Conservation (phyloP, 2,888 invertebrate genomes). For the Panopea generosa region DNA sequence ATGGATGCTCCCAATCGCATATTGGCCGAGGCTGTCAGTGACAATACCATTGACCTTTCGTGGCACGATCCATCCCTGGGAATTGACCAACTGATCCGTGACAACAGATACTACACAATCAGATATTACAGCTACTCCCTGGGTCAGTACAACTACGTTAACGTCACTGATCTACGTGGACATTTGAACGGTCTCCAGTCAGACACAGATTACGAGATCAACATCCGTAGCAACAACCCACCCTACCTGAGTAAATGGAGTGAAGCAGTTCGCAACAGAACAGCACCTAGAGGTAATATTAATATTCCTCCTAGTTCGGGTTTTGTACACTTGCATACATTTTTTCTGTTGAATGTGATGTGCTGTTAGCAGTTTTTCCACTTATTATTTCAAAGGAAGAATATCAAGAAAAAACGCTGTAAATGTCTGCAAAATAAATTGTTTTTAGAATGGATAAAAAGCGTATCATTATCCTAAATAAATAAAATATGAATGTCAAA, state of each 20-base stretch:
- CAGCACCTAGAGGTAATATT: slow-evolving; percentile 26
- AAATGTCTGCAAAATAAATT: no score
- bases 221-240: slow-evolving; percentile 54
- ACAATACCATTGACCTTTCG: slow-evolving; percentile 25
- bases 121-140: slow-evolving; percentile 48
- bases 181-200: slow-evolving; percentile 27
- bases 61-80: slow-evolving; percentile 54
- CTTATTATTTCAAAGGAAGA: no score
- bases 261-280: slow-evolving; percentile 29
- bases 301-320: no score
- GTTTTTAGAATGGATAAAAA: no score
- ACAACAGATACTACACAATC: slow-evolving; percentile 54
- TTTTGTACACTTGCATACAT: no score
- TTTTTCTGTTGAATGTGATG: no score
- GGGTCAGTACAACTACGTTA: slow-evolving; percentile 53
- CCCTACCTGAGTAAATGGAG: slow-evolving; percentile 62
- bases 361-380: no score
- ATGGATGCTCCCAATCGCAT: slow-evolving; percentile 42
- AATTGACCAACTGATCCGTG: slow-evolving; percentile 51
- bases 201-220: slow-evolving; percentile 52
- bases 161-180: slow-evolving; percentile 47
- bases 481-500: no score
- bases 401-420: no score
- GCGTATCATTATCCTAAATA: no score
- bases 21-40: slow-evolving; percentile 16